phyloP scores from a whole-genome alignment of 2,113 vertebrate genomes.

The Cettia cetti region DNA sequence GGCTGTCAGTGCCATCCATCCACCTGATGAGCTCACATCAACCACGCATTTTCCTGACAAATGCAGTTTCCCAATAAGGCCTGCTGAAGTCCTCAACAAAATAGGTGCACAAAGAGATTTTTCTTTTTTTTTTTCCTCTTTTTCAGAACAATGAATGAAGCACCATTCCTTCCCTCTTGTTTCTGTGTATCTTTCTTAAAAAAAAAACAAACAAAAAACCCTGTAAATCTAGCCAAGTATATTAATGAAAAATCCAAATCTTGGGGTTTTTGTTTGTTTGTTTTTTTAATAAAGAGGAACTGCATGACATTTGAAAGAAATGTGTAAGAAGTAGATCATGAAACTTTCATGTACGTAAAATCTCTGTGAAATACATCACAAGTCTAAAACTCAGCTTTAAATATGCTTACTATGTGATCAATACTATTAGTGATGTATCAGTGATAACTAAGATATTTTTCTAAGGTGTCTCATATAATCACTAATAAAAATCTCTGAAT shows the following conservation, averaged over 20 bases:
- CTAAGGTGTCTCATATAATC: neutral
- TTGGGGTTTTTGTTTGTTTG: neutral
- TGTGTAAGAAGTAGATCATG: neutral
- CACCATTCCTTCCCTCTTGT: neutral
- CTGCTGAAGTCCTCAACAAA: constrained; percentile 45
- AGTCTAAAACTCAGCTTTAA: neutral
- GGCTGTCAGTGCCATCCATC: neutral
- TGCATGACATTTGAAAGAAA: neutral
- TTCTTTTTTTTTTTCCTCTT: neutral
- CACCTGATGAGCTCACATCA: constrained; percentile 28
- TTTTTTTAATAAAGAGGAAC: neutral
- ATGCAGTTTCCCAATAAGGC: constrained; percentile 16
- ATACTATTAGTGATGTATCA: neutral
- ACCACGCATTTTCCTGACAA: constrained; percentile 39
- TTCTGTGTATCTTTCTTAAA: neutral
- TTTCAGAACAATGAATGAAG: neutral
- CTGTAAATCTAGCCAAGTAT: neutral
- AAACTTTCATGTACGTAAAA: neutral
- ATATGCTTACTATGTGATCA: accelerated
- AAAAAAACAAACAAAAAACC: neutral
- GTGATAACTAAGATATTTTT: neutral
- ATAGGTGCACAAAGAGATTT: neutral
- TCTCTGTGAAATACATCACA: neutral
- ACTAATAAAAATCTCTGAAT: neutral
- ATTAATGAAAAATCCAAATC: neutral